Evolutionary conservation across 2,113 vertebrate genomes (phyloP), one percentile per base, ranked within the genome.

Genomic region (Hystrix cristata): DNA sequence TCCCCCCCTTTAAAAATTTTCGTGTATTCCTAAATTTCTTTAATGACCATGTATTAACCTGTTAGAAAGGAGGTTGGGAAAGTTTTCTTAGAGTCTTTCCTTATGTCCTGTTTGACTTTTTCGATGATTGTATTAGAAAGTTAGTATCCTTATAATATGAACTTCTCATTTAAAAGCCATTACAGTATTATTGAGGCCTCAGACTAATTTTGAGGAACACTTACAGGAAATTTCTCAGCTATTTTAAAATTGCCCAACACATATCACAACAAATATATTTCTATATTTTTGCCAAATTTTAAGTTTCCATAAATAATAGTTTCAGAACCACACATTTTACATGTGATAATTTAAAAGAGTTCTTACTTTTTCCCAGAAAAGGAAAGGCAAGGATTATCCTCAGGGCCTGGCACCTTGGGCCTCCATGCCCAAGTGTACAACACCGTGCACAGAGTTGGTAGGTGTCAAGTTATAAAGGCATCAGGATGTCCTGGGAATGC

Each of bases 231-330:
- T 23, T 80, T 91, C n/a, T 88, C 13, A 81, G 14, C 34, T 25
- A 16, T 65, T 95, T 87, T n/a, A 96, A 76, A 90, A 67, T 79
- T 97, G 51, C 29, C 90, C 90, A 87, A 48, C 83, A 11, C 0
- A 3, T 82, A 53, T 59, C 43, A 59, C 21, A 57, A 80, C 13
- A 95, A 72, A 46, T 18, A 10, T 16, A 82, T 79, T 94, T 90
- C 48, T 84, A 23, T 90, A 60, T 78, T 78, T 86, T 94, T 53
- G 11, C 16, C 38, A 72, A 48, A 87, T 92, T 92, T 95, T 5
- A 60, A 71, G 31, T 87, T 43, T 59, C 55, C 65, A 94, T 92
- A 93, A 91, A 67, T 65, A 87, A 90, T 72, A 94, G 19, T 65
- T 69, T 78, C 46, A 86, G 67, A 43, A 80, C 43, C 12, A 23